Percentiles rank a stretch among this genome's conserved stretches.
These are phyloP conservation scores for Troides oblongomaculatus DNA, from an alignment of 2,888 invertebrate species.

Conservation along the genomic window DNA sequence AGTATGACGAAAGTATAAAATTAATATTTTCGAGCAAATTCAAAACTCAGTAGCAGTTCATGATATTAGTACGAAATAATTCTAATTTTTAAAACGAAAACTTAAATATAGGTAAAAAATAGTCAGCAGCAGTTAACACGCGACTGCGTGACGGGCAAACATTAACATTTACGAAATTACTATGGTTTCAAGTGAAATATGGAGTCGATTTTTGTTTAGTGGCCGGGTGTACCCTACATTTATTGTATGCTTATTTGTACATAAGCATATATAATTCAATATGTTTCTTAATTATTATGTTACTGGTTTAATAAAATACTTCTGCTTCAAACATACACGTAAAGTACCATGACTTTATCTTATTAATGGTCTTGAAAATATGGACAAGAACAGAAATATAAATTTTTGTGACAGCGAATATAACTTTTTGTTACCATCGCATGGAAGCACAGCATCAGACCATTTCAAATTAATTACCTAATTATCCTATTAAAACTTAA, in stretches of 20 bases:
- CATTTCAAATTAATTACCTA: slow-evolving; percentile 4
- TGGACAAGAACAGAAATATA: background rate
- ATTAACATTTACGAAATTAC: slow-evolving; percentile 10
- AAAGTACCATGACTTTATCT: background rate
- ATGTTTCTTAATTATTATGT: background rate
- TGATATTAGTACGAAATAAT: background rate
- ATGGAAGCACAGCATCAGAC: slow-evolving; percentile 8
- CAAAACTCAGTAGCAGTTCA: background rate
- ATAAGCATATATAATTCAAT: too few relatives aligned
- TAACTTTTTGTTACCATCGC: background rate
- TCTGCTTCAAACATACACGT: background rate
- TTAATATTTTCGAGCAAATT: background rate
- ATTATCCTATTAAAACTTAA: slow-evolving; percentile 10
- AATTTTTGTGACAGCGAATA: too few relatives aligned
- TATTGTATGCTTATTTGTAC: too few relatives aligned
- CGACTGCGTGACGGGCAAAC: slow-evolving; percentile 10
- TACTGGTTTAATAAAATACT: background rate
- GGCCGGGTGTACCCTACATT: background rate
- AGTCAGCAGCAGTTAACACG: slow-evolving; percentile 1
- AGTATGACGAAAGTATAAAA: background rate
- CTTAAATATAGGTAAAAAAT: background rate
- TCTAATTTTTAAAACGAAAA: background rate
- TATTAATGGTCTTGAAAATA: background rate
- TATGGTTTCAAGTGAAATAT: background rate
- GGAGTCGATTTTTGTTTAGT: slow-evolving; percentile 1